Evolutionary conservation across 2,113 vertebrate species (phyloP), one percentile per base, ranked within the genome.

Genomic region (Toxotes chatareus): DNA sequence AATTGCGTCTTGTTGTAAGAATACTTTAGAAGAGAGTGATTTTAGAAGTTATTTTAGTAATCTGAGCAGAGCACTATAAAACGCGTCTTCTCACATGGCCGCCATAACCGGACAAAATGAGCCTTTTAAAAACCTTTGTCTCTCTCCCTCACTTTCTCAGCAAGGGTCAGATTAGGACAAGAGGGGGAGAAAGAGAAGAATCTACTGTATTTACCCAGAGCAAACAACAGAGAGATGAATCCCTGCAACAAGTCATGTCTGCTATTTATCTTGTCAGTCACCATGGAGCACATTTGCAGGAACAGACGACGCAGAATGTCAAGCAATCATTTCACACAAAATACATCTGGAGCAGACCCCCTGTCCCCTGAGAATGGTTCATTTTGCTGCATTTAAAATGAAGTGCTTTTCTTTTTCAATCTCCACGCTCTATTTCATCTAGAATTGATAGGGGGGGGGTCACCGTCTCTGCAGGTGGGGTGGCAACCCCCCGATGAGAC

Each of bases 331-430:
- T 79, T 76, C 42, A 81, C 49, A 62, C 53, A 55, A 76, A 86
- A 66, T 70, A 76, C 79, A 89, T 76, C 27, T 72, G 76, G 72
- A 68, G 62, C 46, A 23, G 62, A 67, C 59, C 63, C 68, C 44
- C 11, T 61, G 40, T 88, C 79, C 70, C 79, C 7, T 10, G 84
- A 82, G 73, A 61, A 56, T 38, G 72, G 38, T 67, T 87, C 83
- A 88, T 80, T 82, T 75, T 82, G 68, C 64, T 79, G 85, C 77
- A 80, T 89, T 89, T 81, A 72, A 85, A 91, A 85, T 83, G 65
- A 83, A 76, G n/a, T 5, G 19, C 42, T 63, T 71, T 57, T 67
- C 46, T 40, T 67, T 74, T 64, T 53, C 79, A 66, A 10, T 83
- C 69, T 79, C 66, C 53, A 62, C 12, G 59, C 74, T 86, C 81